Percentiles rank a stretch among this genome's conserved stretches.
Conservation (phyloP, 2,888 invertebrate genomes). For the Chrysomela aeneicollis region DNA sequence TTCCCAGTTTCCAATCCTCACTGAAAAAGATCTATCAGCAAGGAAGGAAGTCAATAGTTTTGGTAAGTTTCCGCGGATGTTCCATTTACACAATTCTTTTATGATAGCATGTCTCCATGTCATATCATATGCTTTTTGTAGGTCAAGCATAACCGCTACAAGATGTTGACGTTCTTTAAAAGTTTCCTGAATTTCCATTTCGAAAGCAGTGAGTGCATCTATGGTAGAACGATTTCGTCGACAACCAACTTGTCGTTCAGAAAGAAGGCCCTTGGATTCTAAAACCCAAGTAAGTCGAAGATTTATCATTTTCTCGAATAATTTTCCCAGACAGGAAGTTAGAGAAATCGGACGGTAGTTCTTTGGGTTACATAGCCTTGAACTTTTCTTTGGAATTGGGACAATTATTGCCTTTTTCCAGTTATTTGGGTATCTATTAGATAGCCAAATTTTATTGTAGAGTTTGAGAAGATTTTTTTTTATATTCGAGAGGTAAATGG, state of each 20-base stretch:
- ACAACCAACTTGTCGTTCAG: neutral
- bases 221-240: neutral
- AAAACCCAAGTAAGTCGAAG: neutral
- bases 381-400: conserved; percentile 6
- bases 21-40: neutral
- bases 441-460: neutral
- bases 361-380: neutral
- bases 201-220: neutral
- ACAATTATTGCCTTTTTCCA: neutral
- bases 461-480: no score
- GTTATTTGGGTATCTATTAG: neutral
- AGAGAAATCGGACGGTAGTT: conserved; percentile 9
- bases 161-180: neutral
- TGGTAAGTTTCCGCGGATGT: neutral
- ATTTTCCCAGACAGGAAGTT: neutral
- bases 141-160: neutral
- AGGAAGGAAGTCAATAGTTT: neutral
- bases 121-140: neutral
- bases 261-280: neutral
- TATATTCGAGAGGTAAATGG: neutral
- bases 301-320: neutral
- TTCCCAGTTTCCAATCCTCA: neutral
- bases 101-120: neutral
- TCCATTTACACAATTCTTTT: neutral
- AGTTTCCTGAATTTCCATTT: neutral